phyloP scores from a whole-genome alignment of 2,888 invertebrate species.

The Aporophyla nigra region DNA sequence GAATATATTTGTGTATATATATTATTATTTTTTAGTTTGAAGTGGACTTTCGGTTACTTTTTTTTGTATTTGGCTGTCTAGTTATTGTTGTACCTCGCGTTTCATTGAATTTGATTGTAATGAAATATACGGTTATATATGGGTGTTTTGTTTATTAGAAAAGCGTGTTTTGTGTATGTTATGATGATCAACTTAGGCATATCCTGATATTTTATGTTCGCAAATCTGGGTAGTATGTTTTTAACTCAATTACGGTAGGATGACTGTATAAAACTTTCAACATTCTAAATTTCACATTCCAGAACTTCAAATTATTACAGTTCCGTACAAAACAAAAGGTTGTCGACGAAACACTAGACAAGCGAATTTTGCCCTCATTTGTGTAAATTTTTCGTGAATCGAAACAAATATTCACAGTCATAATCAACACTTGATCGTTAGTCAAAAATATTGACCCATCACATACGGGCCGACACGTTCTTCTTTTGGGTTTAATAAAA shows the following conservation, averaged over 20 bases:
- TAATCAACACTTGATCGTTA: constrained; percentile 59
- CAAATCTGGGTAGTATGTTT: not conserved
- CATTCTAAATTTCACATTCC: not conserved
- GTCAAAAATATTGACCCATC: constrained; percentile 59
- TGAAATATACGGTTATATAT: constrained; percentile 30
- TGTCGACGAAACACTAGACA: constrained; percentile 2
- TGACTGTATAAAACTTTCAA: not conserved
- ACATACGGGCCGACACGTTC: no score
- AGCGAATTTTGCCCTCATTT: not conserved
- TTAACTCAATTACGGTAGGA: not conserved
- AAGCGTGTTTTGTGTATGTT: constrained; percentile 16
- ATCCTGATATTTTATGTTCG: not conserved
- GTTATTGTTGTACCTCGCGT: not conserved
- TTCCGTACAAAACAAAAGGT: not conserved
- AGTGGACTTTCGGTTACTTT: constrained; percentile 4
- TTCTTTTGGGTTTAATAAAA: no score
- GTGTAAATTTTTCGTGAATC: constrained; percentile 3
- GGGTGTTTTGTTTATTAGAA: constrained; percentile 12
- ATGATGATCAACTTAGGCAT: not conserved
- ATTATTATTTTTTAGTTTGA: not conserved
- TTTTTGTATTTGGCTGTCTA: not conserved
- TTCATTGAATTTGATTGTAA: constrained; percentile 39
- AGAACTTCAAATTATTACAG: constrained; percentile 11
- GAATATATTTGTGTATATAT: not conserved
- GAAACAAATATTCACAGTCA: constrained; percentile 38